These are phyloP conservation scores for Yponomeuta sedellus DNA, from an alignment of 2,888 invertebrate genomes.

Conservation along the genomic window DNA sequence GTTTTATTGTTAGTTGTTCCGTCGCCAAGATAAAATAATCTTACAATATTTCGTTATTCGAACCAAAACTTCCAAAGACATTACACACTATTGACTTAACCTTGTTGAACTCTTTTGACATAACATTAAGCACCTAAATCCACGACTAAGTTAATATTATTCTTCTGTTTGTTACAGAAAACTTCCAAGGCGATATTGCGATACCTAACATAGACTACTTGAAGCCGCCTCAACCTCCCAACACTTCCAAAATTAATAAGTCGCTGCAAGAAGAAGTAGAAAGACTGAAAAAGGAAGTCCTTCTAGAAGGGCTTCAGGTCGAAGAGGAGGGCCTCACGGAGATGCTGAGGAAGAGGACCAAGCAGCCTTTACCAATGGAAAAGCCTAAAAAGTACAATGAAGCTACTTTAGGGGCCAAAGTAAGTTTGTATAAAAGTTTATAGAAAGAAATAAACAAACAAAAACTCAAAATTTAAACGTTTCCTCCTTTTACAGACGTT, in stretches of 20 bases:
- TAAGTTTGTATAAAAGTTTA: conserved; percentile 26
- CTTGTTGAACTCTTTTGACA: too few relatives aligned
- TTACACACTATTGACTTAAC: too few relatives aligned
- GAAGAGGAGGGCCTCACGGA: conserved; percentile 90
- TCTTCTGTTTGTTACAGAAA: conserved; percentile 71
- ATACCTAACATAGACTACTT: conserved; percentile 78
- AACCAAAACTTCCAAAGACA: too few relatives aligned
- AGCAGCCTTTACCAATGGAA: conserved; percentile 74
- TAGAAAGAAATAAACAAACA: background rate
- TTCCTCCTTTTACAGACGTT: conserved; percentile 40
- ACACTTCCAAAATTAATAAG: conserved; percentile 77
- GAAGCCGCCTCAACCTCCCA: conserved; percentile 43
- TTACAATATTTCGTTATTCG: too few relatives aligned
- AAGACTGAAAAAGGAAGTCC: conserved; percentile 87
- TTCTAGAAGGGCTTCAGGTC: conserved; percentile 87
- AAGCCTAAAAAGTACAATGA: conserved; percentile 71
- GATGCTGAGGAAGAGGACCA: conserved; percentile 82
- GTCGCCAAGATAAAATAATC: too few relatives aligned
- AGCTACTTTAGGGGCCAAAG: conserved; percentile 61
- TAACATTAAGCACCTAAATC: background rate
- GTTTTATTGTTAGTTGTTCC: too few relatives aligned
- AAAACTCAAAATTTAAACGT: background rate
- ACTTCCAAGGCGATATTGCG: conserved; percentile 90
- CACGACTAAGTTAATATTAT: too few relatives aligned
- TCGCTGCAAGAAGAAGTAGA: conserved; percentile 86